Evolutionary conservation across 2,888 invertebrate genomes (phyloP).

Genomic region (Orthosia incerta): DNA sequence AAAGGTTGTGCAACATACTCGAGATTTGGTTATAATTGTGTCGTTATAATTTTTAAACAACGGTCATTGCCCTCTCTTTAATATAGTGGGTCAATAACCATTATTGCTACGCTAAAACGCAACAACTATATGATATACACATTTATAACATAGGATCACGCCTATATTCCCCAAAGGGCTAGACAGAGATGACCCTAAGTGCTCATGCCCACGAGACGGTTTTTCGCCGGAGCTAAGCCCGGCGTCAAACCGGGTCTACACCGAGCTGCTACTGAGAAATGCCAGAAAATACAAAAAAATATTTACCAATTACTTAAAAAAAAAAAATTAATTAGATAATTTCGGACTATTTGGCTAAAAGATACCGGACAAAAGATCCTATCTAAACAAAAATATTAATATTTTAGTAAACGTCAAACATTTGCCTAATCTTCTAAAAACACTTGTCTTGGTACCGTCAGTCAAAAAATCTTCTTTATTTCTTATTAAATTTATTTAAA

Average conservation of each 20-base stretch:
- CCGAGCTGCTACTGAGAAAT: too few species aligned
- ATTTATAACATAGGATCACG: too few species aligned
- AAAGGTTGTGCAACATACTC: too few species aligned
- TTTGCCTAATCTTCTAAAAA: constrained; percentile 38
- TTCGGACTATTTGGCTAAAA: constrained; percentile 4
- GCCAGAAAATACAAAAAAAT: background rate
- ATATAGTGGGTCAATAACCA: background rate
- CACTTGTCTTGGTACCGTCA: constrained; percentile 40
- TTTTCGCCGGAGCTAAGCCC: too few species aligned
- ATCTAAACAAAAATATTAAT: constrained; percentile 27
- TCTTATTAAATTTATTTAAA: constrained; percentile 44
- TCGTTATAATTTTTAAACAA: too few species aligned
- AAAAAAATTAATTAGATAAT: constrained; percentile 16
- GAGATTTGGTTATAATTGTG: too few species aligned
- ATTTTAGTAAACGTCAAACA: constrained; percentile 25
- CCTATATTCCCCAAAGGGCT: too few species aligned
- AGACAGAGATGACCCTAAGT: too few species aligned
- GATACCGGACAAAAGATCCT: constrained; percentile 11
- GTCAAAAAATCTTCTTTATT: constrained; percentile 37
- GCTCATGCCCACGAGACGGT: too few species aligned
- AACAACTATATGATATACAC: background rate
- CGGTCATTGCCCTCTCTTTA: background rate
- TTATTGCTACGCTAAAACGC: background rate
- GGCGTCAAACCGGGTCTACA: too few species aligned
- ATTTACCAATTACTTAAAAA: background rate